Evolutionary conservation across 1,140 invertebrate genomes (phyloP).

Genomic region (Monomorium pharaonis): DNA sequence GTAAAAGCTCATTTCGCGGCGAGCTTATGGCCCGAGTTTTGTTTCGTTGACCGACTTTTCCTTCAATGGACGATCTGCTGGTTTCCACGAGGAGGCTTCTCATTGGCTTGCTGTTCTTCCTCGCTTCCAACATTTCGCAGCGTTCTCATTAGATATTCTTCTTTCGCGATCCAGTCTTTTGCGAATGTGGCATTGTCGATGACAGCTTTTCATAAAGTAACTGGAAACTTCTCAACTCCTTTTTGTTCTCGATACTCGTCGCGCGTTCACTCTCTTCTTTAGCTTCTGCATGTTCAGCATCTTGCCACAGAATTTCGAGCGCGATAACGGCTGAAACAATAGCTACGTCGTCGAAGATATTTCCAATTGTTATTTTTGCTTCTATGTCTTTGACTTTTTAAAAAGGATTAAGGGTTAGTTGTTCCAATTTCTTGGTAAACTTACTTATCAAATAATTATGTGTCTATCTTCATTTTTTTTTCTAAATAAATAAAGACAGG

Average conservation of each 20-base stretch:
- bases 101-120: constrained; percentile 6
- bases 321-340: neutral
- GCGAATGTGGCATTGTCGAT: constrained; percentile 64
- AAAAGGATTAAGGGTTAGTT: neutral
- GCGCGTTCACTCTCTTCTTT: neutral
- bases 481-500: no score
- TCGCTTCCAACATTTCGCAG: constrained; percentile 26
- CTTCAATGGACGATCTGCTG: constrained; percentile 68
- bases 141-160: constrained; percentile 68
- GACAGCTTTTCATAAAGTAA: constrained; percentile 67
- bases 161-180: constrained; percentile 61
- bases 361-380: neutral
- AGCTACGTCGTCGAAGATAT: neutral
- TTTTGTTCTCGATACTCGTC: constrained; percentile 9
- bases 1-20: constrained; percentile 53
- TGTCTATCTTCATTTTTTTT: no score
- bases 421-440: no score
- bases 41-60: constrained; percentile 72
- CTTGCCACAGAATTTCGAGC: constrained; percentile 26
- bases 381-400: neutral
- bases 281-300: neutral
- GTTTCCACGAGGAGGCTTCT: constrained; percentile 42
- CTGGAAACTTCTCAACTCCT: constrained; percentile 43
- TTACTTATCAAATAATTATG: no score
- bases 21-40: constrained; percentile 28